phyloP scores from a whole-genome alignment of 2,113 vertebrate genomes.

The Macrotis lagotis region DNA sequence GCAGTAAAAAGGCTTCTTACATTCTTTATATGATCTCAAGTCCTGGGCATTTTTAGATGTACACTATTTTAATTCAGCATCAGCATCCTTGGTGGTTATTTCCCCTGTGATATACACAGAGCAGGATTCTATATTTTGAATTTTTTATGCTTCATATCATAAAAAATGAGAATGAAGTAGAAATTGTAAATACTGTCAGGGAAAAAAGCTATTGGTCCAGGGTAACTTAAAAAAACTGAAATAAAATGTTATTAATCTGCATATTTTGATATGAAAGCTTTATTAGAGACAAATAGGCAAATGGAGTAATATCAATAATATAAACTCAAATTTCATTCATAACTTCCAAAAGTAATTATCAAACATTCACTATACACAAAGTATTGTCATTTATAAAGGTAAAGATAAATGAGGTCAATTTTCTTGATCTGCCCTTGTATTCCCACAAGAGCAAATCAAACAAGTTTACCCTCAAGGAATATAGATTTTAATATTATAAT shows the following conservation, averaged over 20 bases:
- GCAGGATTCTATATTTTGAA: not conserved
- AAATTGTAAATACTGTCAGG: not conserved
- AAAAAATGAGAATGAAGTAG: not conserved
- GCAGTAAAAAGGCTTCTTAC: not conserved
- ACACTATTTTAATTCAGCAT: not conserved
- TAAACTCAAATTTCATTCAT: not conserved
- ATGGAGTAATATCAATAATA: not conserved
- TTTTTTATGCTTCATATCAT: not conserved
- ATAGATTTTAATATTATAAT: too few relatives aligned
- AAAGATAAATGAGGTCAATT: not conserved
- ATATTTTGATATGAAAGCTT: not conserved
- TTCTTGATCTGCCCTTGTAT: not conserved
- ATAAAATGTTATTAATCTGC: not conserved
- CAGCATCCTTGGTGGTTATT: not conserved
- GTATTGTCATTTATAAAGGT: not conserved
- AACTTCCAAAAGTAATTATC: not conserved
- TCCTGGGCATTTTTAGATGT: not conserved
- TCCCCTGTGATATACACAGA: not conserved
- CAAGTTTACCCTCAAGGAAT: not conserved
- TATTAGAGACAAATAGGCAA: too few relatives aligned
- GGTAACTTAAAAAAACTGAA: not conserved
- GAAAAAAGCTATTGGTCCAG: not conserved
- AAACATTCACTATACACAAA: not conserved
- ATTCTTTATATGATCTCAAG: conserved; percentile 48
- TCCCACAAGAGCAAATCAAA: not conserved